Evolutionary conservation across 2,888 invertebrate species (phyloP).

Genomic region (Steinernema carpocapsae): DNA sequence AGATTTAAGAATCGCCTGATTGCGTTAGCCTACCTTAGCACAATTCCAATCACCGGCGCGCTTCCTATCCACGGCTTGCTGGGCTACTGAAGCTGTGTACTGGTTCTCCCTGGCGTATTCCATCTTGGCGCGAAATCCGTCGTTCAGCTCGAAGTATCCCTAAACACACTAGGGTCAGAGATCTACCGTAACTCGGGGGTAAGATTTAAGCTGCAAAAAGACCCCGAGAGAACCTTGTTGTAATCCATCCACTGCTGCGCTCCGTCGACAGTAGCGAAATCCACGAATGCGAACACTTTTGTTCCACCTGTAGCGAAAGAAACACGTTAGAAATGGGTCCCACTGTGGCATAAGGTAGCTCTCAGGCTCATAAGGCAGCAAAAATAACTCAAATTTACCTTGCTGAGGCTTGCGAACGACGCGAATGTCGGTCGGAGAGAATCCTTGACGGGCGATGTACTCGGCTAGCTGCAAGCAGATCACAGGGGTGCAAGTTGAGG

Average conservation of each 20-base stretch:
- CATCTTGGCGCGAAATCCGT: constrained; percentile 53
- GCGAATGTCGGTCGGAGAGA: constrained; percentile 48
- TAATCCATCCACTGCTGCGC: constrained; percentile 89
- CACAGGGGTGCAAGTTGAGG: neutral
- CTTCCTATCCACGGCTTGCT: constrained; percentile 7
- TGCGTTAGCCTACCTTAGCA: constrained; percentile 50
- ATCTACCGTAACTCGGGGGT: no score
- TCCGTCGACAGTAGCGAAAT: constrained; percentile 86
- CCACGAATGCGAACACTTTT: constrained; percentile 89
- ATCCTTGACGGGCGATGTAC: constrained; percentile 47
- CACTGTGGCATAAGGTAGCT: no score
- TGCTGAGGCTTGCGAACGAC: constrained; percentile 43
- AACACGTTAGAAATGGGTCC: constrained; percentile 7
- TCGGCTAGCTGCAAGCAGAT: constrained; percentile 43
- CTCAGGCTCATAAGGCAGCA: neutral
- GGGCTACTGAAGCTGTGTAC: constrained; percentile 29
- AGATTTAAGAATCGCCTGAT: neutral
- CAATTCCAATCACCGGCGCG: constrained; percentile 61
- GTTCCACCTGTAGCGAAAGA: constrained; percentile 77
- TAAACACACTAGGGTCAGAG: constrained; percentile 51
- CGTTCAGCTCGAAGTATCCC: constrained; percentile 61
- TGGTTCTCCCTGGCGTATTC: constrained; percentile 61
- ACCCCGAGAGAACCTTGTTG: constrained; percentile 77
- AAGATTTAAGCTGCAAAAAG: no score
- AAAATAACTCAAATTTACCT: constrained; percentile 6